Conservation (phyloP, 1,140 invertebrate genomes). For the Heliconius nattereri region DNA sequence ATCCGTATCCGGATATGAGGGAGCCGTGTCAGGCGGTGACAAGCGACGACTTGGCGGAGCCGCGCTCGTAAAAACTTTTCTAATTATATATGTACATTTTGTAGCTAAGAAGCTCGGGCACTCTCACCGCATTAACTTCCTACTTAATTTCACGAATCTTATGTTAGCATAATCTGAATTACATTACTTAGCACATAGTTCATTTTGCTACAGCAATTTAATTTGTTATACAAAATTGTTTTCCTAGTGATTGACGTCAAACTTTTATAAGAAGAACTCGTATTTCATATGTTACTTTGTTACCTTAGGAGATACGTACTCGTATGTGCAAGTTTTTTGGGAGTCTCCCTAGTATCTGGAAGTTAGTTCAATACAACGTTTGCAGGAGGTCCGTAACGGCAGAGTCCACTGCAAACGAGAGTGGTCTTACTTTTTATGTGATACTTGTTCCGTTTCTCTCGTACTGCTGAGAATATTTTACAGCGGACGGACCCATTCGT, state of each 20-base stretch:
- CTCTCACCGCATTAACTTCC: slow-evolving; percentile 68
- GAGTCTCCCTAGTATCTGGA: slow-evolving; percentile 20
- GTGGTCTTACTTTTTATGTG: slow-evolving; percentile 58
- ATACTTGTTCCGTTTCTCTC: slow-evolving; percentile 53
- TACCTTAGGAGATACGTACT: slow-evolving; percentile 12
- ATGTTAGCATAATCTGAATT: slow-evolving; percentile 50
- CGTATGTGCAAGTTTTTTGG: slow-evolving; percentile 25
- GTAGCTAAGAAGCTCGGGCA: slow-evolving; percentile 71
- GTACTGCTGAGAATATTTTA: slow-evolving; percentile 62
- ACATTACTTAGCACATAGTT: slow-evolving; percentile 22
- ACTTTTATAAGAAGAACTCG: slow-evolving; percentile 17
- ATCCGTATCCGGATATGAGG: slow-evolving; percentile 69
- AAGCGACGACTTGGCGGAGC: slow-evolving; percentile 63
- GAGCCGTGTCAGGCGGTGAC: slow-evolving; percentile 74
- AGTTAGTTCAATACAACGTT: slow-evolving; percentile 17
- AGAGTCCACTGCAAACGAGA: slow-evolving; percentile 53
- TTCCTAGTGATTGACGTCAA: slow-evolving; percentile 7
- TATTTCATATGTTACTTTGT: slow-evolving; percentile 12
- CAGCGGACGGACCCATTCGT: slow-evolving; percentile 52
- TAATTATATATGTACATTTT: slow-evolving; percentile 80
- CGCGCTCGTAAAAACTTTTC: slow-evolving; percentile 78
- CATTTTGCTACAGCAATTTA: not conserved
- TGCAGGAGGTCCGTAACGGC: slow-evolving; percentile 29
- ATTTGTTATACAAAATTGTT: not conserved
- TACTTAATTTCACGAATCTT: slow-evolving; percentile 67